Conservation (phyloP, 2,113 vertebrate species). For the Gobio gobio region DNA sequence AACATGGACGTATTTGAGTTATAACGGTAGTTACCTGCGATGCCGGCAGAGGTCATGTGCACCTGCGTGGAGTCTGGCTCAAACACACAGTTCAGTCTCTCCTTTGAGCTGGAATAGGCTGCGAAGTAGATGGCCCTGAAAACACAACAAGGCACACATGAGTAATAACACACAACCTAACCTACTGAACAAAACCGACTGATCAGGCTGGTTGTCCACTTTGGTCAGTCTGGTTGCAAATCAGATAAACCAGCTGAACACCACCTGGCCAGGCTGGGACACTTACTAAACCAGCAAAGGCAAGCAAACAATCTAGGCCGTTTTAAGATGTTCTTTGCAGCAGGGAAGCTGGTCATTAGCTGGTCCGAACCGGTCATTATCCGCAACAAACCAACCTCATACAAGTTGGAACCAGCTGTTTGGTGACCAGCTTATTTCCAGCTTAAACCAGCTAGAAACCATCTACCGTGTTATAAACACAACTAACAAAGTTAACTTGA, state of each 20-base stretch:
- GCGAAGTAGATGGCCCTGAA: conserved; percentile 97
- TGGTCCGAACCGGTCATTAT: not conserved
- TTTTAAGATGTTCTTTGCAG: not conserved
- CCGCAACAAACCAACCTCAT: not conserved
- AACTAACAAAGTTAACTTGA: not conserved
- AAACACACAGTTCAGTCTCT: conserved; percentile 87
- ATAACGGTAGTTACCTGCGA: conserved; percentile 85
- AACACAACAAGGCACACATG: not conserved
- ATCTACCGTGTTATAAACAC: not conserved
- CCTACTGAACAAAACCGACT: not conserved
- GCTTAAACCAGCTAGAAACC: not conserved
- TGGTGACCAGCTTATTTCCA: not conserved
- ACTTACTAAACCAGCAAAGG: not conserved
- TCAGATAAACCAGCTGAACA: not conserved
- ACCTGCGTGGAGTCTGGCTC: conserved; percentile 92
- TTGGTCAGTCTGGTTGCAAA: not conserved
- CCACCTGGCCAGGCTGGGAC: no score
- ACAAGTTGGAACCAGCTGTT: not conserved
- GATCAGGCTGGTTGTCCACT: not conserved
- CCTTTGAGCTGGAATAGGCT: conserved; percentile 95
- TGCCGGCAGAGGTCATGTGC: conserved; percentile 94
- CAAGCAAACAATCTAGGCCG: not conserved
- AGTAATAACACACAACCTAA: not conserved
- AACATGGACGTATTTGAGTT: not conserved
- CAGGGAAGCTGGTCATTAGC: no score